These are phyloP conservation scores for Orbicella faveolata DNA, from an alignment of 64 coral and sea anemone species.

Conservation along the genomic window DNA sequence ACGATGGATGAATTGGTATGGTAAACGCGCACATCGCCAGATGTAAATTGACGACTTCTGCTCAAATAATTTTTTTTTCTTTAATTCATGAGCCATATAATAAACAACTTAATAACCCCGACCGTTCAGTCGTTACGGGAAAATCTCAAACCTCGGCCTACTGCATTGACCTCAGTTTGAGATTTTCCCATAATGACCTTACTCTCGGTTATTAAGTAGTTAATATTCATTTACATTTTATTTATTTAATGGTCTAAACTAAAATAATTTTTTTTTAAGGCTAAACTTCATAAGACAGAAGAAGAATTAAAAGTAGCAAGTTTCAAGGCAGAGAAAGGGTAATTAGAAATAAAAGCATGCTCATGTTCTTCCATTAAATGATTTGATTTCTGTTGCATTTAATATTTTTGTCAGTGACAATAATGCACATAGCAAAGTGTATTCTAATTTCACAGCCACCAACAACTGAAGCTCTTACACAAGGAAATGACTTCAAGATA, in stretches of 20 bases:
- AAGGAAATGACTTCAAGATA: slow-evolving; percentile 90
- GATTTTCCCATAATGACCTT: too few species aligned
- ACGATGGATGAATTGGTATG: too few species aligned
- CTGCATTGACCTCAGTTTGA: too few species aligned
- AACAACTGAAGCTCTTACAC: slow-evolving; percentile 74
- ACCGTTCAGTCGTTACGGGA: too few species aligned
- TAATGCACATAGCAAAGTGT: background rate
- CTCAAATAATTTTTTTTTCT: too few species aligned
- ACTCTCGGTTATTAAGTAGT: too few species aligned
- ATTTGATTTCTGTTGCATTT: too few species aligned
- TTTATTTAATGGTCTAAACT: background rate
- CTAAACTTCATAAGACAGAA: slow-evolving; percentile 79
- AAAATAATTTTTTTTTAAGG: slow-evolving; percentile 34
- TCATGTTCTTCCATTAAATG: background rate
- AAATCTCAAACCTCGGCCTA: too few species aligned
- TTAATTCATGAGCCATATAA: too few species aligned
- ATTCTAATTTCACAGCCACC: slow-evolving; percentile 56
- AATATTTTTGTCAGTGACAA: background rate
- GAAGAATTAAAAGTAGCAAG: slow-evolving; percentile 66
- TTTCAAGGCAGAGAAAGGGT: slow-evolving; percentile 96
- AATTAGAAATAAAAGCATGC: background rate
- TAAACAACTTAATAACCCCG: too few species aligned
- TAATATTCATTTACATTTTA: background rate
- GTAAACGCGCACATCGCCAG: too few species aligned
- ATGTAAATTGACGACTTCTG: too few species aligned